Base-by-base conservation (phyloP, 2,888 invertebrate genomes). In the Drosophila nr. fundita region DNA sequence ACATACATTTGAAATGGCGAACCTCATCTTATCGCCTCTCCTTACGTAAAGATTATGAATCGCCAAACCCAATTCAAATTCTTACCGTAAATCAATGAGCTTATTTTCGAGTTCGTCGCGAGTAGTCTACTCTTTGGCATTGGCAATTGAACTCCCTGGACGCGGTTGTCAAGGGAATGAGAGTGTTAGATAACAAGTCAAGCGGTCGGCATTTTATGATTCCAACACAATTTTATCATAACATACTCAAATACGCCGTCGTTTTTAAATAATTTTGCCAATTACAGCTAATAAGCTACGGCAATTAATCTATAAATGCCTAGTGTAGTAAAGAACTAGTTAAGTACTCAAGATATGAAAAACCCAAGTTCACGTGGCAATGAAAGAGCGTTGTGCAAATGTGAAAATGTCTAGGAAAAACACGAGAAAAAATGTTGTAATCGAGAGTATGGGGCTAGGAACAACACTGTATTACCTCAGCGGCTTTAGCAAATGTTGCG, bases 31-130 rank as follows among this genome's bases (percentile, higher is more conserved):
- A 83, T 84, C 81, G 81, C 30, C 27, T 15, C 48, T 54, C 40
- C 27, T n/a, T 52, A 40, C 24, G 66, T 73, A 81, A 66, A 85
- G 81, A 85, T 85, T 85, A 81, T 8, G 24, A 15, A 8, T 48
- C 21, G 36, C 4, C 50, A 61, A 58, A 54, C 40, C 36, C 32
- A 55, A 27, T 48, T 60, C 30, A 29, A 59, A 55, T 61, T 32
- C 49, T 34, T 21, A 38, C 36, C 6, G 38, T 74, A 78, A 77
- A 74, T 78, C 62, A 69, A 63, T 48, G 21, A 45, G 66, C 42
- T 49, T 57, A 63, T 77, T 49, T 50, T 45, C 30, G n/a, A 36
- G 10, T 24, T 38, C 0, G 21, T 27, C n/a, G 60, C 53, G 38
- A 69, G 54, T 48, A 68, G n/a, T 42, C 40, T 27, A 32, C 15